Percentiles rank a stretch among this genome's conserved stretches.
phyloP scores from a whole-genome alignment of 2,797 vertebrate genomes.

The Loriculus beryllinus region DNA sequence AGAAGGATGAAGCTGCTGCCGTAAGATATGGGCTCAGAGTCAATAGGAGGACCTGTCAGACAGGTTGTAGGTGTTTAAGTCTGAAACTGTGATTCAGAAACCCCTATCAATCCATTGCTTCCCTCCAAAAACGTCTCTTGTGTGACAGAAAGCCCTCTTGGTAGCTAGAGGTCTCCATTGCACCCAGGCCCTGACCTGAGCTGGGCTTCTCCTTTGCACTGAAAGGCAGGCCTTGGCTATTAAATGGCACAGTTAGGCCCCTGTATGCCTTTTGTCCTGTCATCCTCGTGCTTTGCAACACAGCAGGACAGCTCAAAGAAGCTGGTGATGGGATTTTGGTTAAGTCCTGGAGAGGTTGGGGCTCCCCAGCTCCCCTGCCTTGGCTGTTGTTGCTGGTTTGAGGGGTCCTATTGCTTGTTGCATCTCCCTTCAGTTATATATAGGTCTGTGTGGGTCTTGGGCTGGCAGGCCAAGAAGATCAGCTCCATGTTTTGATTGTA shows the following conservation, averaged over 20 bases:
- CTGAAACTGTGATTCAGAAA: neutral
- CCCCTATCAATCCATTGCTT: neutral
- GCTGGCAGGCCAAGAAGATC: neutral
- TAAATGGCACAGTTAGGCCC: neutral
- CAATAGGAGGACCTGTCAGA: neutral
- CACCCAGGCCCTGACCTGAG: neutral
- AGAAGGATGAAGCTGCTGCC: neutral
- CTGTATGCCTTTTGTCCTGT: neutral
- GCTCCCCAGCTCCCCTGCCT: neutral
- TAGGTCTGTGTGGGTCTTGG: neutral
- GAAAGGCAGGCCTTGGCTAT: neutral
- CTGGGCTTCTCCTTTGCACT: neutral
- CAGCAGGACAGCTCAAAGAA: neutral
- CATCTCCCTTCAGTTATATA: neutral
- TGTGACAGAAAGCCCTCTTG: neutral
- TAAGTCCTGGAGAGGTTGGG: neutral
- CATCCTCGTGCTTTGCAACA: neutral
- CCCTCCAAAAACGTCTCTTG: neutral
- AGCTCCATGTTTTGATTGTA: neutral
- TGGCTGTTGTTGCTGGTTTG: neutral
- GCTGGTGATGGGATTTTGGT: neutral
- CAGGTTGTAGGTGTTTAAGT: neutral
- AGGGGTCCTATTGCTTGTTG: fast-evolving
- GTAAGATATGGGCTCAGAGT: neutral
- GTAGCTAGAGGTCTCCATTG: neutral